phyloP scores from a whole-genome alignment of 2,797 vertebrate species.

The Dromococcyx pavoninus region DNA sequence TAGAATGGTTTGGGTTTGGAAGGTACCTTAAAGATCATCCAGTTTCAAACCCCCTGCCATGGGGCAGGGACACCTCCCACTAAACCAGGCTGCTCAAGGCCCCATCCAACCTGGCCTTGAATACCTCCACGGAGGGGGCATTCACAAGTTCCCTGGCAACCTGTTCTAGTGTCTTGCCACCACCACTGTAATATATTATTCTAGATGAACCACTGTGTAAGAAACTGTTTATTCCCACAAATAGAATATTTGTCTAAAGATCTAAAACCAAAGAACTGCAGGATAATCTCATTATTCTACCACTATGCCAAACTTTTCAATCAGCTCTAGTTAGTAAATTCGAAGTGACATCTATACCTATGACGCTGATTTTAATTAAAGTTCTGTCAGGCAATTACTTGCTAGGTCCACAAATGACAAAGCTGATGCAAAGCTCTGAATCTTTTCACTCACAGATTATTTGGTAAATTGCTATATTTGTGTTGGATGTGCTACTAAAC shows the following conservation, averaged over 20 bases:
- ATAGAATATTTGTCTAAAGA: not conserved
- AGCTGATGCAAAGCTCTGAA: not conserved
- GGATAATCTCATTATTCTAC: not conserved
- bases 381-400: not conserved
- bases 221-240: not conserved
- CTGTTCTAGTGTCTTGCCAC: no score
- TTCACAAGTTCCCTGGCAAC: no score
- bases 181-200: not conserved
- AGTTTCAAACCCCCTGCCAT: no score
- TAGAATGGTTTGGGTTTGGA: no score
- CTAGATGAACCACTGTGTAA: not conserved
- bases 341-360: not conserved
- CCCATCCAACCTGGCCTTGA: no score
- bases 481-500: not conserved
- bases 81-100: no score
- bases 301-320: not conserved
- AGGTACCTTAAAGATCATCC: no score
- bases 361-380: not conserved
- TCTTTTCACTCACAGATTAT: not conserved
- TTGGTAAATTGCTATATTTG: constrained; percentile 23
- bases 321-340: not conserved
- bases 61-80: no score
- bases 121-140: no score
- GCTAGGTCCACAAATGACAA: not conserved
- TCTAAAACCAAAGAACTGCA: not conserved